phyloP scores from a whole-genome alignment of 2,797 vertebrate species.

The Oreortyx pictus region DNA sequence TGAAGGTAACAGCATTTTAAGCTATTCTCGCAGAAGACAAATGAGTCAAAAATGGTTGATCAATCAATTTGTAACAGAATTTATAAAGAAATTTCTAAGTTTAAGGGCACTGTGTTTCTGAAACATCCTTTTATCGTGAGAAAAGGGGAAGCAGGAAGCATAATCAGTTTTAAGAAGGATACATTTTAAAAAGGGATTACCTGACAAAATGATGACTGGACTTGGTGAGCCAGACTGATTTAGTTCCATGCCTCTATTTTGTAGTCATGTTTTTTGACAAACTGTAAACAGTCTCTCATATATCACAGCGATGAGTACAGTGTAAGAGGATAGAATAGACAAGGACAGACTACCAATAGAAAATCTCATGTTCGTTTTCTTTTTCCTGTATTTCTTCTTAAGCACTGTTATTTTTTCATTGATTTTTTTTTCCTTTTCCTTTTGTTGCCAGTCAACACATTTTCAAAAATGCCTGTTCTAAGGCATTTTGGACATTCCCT shows the following conservation, averaged over 20 bases:
- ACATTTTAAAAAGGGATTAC: slow-evolving; percentile 6
- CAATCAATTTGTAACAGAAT: not conserved
- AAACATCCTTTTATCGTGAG: not conserved
- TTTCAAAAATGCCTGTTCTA: not conserved
- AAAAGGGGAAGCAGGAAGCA: not conserved
- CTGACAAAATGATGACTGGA: slow-evolving; percentile 19
- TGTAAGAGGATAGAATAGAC: not conserved
- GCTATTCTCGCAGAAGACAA: not conserved
- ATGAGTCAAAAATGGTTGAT: not conserved
- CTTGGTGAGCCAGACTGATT: not conserved
- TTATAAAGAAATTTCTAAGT: not conserved
- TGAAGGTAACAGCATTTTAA: not conserved
- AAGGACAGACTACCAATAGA: not conserved
- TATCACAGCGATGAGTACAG: not conserved
- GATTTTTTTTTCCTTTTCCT: not conserved
- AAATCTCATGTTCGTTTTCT: not conserved
- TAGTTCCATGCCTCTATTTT: not conserved
- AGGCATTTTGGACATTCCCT: not conserved
- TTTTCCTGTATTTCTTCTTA: not conserved
- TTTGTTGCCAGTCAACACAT: not conserved
- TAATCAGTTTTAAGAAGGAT: not conserved
- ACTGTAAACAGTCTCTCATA: not conserved
- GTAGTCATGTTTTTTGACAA: slow-evolving; percentile 5
- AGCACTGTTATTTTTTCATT: not conserved
- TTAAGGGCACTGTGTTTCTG: not conserved